These are phyloP conservation scores for Sinocyclocheilus anophthalmus DNA, from an alignment of 2,113 vertebrate genomes.

Conservation along the genomic window DNA sequence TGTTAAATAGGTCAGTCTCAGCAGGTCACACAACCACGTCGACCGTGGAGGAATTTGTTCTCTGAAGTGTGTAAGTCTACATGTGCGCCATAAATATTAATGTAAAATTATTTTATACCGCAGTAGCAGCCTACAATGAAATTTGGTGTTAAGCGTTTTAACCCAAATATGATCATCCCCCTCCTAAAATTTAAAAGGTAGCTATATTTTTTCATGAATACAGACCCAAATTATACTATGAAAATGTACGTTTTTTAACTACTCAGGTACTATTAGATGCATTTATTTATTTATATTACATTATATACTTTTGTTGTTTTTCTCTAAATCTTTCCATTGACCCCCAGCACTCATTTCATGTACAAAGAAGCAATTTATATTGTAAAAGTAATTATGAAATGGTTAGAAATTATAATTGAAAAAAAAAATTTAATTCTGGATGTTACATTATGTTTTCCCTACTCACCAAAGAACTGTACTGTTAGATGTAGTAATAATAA, in stretches of 20 bases:
- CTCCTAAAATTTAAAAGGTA: background rate
- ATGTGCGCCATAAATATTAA: background rate
- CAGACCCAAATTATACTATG: background rate
- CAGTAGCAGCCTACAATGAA: background rate
- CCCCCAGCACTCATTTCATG: background rate
- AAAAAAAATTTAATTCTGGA: no score
- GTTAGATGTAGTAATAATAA: background rate
- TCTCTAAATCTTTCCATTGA: no score
- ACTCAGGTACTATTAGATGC: no score
- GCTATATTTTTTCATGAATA: background rate
- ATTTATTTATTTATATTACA: no score
- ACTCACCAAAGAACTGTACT: background rate
- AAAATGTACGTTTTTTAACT: no score
- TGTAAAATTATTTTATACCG: background rate
- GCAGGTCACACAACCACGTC: conserved; percentile 16
- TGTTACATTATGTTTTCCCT: background rate
- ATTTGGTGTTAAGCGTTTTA: background rate
- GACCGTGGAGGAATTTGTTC: background rate
- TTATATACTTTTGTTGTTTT: no score
- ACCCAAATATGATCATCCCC: background rate
- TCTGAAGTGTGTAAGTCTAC: background rate
- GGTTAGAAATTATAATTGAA: no score
- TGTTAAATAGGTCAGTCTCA: conserved; percentile 33
- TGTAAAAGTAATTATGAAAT: no score
- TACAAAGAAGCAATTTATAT: background rate